phyloP scores from a whole-genome alignment of 2,888 invertebrate genomes.

The Eubasilissa splendida region DNA sequence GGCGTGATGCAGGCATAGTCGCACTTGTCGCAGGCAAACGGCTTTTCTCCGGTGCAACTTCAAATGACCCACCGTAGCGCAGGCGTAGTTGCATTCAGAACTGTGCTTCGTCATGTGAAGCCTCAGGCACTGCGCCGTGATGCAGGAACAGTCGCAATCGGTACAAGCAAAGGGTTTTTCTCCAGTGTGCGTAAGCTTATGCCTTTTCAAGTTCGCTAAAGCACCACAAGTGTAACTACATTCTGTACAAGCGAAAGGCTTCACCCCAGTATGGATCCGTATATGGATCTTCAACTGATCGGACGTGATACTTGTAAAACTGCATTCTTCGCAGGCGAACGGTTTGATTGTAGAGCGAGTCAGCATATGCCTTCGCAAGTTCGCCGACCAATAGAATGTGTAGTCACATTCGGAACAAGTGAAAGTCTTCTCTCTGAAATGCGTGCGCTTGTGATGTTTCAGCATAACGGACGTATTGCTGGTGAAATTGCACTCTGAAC shows the following conservation, averaged over 20 bases:
- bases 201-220: constrained; percentile 81
- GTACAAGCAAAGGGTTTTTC: constrained; percentile 59
- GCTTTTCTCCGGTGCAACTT: constrained; percentile 30
- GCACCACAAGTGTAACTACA: constrained; percentile 82
- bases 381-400: not conserved
- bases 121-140: constrained; percentile 27
- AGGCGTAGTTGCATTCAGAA: constrained; percentile 4
- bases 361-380: not conserved
- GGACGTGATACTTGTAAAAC: not conserved
- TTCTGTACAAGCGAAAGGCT: constrained; percentile 80
- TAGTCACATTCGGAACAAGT: not conserved
- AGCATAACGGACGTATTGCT: not conserved
- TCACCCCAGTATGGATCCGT: constrained; percentile 84
- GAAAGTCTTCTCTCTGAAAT: constrained; percentile 1
- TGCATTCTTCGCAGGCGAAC: not conserved
- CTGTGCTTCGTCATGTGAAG: constrained; percentile 31
- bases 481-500: too few relatives aligned
- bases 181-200: constrained; percentile 76
- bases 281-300: constrained; percentile 67
- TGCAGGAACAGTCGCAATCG: constrained; percentile 31
- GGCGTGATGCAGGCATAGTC: too few relatives aligned
- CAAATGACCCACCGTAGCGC: not conserved
- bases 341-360: constrained; percentile 9
- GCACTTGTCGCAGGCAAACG: not conserved
- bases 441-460: not conserved